phyloP scores from a whole-genome alignment of 2,888 invertebrate species.

The Erebia epiphron region DNA sequence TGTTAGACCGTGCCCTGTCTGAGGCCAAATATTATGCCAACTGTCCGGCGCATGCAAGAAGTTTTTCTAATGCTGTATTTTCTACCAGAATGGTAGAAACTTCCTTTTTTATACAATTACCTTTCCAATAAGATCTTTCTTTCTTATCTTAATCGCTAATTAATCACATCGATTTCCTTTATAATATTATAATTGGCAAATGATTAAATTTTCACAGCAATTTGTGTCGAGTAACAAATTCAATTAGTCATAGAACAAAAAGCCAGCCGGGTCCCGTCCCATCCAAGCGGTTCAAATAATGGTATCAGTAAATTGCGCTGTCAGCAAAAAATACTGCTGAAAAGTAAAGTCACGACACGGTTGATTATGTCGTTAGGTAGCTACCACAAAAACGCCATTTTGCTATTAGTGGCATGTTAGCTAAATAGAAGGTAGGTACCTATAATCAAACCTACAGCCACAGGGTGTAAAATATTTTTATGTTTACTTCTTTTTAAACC shows the following conservation, averaged over 20 bases:
- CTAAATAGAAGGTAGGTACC: neutral
- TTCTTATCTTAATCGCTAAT: neutral
- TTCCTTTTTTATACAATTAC: no score
- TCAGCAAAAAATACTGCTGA: constrained; percentile 20
- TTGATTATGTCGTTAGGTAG: constrained; percentile 14
- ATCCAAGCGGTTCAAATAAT: constrained; percentile 30
- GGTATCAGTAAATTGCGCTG: constrained; percentile 29
- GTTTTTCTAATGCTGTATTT: no score
- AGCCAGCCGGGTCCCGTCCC: constrained; percentile 21
- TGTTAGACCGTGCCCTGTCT: no score
- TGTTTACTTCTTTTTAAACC: no score
- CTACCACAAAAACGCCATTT: neutral
- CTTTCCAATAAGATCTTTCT: neutral
- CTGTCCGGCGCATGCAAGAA: no score
- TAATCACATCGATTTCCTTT: neutral
- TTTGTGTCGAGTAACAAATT: constrained; percentile 21
- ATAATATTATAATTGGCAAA: neutral
- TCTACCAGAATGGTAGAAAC: no score
- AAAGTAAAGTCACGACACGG: constrained; percentile 16
- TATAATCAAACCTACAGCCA: no score
- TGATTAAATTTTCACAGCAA: constrained; percentile 11
- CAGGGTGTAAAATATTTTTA: no score
- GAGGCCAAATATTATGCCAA: no score
- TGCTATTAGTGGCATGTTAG: neutral
- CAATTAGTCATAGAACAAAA: constrained; percentile 26